Evolutionary conservation across 2,888 invertebrate genomes (phyloP).

Genomic region (Actias luna): DNA sequence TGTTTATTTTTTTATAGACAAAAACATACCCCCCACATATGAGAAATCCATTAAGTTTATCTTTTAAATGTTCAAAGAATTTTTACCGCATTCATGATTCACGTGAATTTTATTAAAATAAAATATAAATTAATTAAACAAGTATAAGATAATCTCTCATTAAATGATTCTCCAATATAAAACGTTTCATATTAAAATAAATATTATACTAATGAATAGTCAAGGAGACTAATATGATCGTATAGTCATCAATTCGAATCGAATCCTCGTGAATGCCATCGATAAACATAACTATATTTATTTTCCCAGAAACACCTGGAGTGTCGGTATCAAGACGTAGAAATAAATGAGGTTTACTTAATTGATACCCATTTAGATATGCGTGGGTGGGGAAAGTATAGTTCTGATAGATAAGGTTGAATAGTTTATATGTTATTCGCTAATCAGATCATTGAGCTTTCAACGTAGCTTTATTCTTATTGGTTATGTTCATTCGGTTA

Average conservation of each 20-base stretch:
- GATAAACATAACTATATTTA: slow-evolving; percentile 38
- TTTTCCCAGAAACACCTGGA: slow-evolving; percentile 60
- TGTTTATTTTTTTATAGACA: no score
- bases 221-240: slow-evolving; percentile 40
- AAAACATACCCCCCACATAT: no score
- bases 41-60: no score
- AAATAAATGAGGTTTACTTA: slow-evolving; percentile 63
- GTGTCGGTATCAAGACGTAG: slow-evolving; percentile 47
- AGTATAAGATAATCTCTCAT: not conserved
- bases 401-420: slow-evolving; percentile 29
- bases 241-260: slow-evolving; percentile 34
- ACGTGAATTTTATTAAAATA: no score
- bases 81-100: no score
- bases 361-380: slow-evolving; percentile 50
- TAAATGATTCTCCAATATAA: not conserved
- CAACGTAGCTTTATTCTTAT: not conserved
- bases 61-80: no score
- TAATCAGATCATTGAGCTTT: not conserved
- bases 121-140: not conserved
- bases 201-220: slow-evolving; percentile 39
- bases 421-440: not conserved
- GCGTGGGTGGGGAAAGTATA: slow-evolving; percentile 52
- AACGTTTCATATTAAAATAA: slow-evolving; percentile 36
- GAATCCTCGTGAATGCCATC: slow-evolving; percentile 32
- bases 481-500: not conserved